These are phyloP conservation scores for Pseudobourletiella spinata DNA, from an alignment of 1,140 invertebrate genomes.

Conservation along the genomic window DNA sequence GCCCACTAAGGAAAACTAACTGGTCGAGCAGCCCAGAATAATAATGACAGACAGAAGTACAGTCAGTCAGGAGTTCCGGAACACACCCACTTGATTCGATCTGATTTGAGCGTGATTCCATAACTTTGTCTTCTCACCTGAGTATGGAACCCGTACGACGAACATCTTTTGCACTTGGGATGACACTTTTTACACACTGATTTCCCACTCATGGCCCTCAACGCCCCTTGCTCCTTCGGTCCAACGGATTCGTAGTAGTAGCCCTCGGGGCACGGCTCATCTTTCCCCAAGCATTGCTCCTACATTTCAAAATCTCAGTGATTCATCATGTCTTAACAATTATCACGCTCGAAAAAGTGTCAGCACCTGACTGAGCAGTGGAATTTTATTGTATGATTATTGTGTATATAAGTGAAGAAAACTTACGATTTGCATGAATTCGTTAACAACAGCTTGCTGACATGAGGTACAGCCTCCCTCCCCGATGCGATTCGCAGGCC, in stretches of 20 bases:
- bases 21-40: no score
- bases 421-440: slow-evolving; percentile 41
- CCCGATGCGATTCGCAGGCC: slow-evolving; percentile 73
- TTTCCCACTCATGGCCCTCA: slow-evolving; percentile 64
- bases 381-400: no score
- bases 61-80: no score
- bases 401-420: no score
- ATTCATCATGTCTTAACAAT: neutral
- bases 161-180: slow-evolving; percentile 77
- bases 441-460: slow-evolving; percentile 75
- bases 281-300: slow-evolving; percentile 62
- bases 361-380: no score
- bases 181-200: slow-evolving; percentile 82
- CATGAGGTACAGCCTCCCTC: slow-evolving; percentile 76
- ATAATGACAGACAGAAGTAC: no score
- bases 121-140: no score
- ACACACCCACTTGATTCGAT: no score
- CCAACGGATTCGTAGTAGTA: slow-evolving; percentile 65
- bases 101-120: no score
- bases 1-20: no score
- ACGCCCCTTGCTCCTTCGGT: slow-evolving; percentile 56
- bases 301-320: slow-evolving; percentile 1
- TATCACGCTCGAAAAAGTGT: neutral
- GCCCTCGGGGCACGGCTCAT: slow-evolving; percentile 64
- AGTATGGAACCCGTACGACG: slow-evolving; percentile 74